A percentile compares a stretch with the other conserved stretches of the same genome.
Conservation (phyloP, 2,888 invertebrate species). For the Salticus scenicus region DNA sequence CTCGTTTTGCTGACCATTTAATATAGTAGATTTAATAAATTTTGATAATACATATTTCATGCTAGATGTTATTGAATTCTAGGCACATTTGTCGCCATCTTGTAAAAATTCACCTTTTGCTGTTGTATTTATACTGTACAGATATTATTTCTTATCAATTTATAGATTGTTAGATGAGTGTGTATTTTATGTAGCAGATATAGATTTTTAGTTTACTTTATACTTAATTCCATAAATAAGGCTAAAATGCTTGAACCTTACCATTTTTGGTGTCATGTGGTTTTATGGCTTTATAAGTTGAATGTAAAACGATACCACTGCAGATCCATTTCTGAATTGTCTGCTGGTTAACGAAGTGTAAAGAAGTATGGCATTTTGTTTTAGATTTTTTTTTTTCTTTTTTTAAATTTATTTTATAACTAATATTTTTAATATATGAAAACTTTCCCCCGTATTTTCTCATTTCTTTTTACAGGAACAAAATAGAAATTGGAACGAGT, state of each 20-base stretch:
- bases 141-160: too few species aligned
- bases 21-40: neutral
- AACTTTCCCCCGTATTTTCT: too few species aligned
- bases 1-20: neutral
- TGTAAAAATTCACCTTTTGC: constrained; percentile 17
- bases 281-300: constrained; percentile 25
- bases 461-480: too few species aligned
- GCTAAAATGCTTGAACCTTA: neutral
- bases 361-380: neutral
- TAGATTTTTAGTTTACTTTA: too few species aligned
- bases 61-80: neutral
- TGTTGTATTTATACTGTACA: neutral
- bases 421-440: too few species aligned
- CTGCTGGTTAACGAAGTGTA: neutral
- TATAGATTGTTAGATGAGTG: too few species aligned
- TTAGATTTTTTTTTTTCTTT: neutral
- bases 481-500: too few species aligned
- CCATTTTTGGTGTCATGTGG: constrained; percentile 46
- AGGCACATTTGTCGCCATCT: constrained; percentile 64
- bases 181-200: too few species aligned
- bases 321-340: neutral
- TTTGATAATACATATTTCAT: neutral
- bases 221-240: neutral
- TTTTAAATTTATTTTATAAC: too few species aligned
- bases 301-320: constrained; percentile 53